phyloP scores from a whole-genome alignment of 2,888 invertebrate genomes.

The Drosophila subsilvestris region DNA sequence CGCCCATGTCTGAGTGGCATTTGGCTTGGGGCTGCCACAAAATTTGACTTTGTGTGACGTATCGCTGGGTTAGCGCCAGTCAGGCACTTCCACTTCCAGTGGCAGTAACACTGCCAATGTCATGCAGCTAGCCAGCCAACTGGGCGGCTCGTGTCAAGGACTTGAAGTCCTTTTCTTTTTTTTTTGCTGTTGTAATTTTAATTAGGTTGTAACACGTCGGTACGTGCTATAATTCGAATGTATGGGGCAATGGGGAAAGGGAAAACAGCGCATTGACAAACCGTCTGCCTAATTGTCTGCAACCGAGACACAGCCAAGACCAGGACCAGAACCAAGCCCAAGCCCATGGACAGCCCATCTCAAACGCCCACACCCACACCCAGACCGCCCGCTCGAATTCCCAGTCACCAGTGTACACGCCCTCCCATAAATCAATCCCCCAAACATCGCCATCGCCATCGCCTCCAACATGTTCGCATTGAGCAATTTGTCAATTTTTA shows the following conservation, averaged over 20 bases:
- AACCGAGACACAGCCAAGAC: constrained; percentile 39
- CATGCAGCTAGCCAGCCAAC: neutral
- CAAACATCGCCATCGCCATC: constrained; percentile 11
- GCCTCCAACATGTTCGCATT: constrained; percentile 42
- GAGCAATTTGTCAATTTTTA: constrained; percentile 75
- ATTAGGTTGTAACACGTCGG: constrained; percentile 78
- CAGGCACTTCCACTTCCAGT: neutral
- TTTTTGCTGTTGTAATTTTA: constrained; percentile 53
- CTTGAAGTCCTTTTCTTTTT: constrained; percentile 56
- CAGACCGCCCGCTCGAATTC: neutral
- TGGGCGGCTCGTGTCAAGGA: constrained; percentile 73
- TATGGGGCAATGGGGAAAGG: constrained; percentile 1
- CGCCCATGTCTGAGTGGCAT: constrained; percentile 70
- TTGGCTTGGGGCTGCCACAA: constrained; percentile 73
- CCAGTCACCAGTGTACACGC: constrained; percentile 15
- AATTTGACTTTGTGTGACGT: constrained; percentile 69
- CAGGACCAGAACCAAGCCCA: constrained; percentile 35
- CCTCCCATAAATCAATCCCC: constrained; percentile 47
- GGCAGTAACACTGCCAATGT: constrained; percentile 4
- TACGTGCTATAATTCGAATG: constrained; percentile 65
- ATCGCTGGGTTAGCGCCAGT: constrained; percentile 41
- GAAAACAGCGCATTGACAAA: constrained; percentile 33
- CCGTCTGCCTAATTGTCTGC: constrained; percentile 62
- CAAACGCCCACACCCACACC: neutral
- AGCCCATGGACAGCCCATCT: constrained; percentile 6